Percentiles rank a stretch among this genome's conserved stretches.
These are phyloP conservation scores for Octopus bimaculoides DNA, from an alignment of 1,140 invertebrate species.

Conservation along the genomic window DNA sequence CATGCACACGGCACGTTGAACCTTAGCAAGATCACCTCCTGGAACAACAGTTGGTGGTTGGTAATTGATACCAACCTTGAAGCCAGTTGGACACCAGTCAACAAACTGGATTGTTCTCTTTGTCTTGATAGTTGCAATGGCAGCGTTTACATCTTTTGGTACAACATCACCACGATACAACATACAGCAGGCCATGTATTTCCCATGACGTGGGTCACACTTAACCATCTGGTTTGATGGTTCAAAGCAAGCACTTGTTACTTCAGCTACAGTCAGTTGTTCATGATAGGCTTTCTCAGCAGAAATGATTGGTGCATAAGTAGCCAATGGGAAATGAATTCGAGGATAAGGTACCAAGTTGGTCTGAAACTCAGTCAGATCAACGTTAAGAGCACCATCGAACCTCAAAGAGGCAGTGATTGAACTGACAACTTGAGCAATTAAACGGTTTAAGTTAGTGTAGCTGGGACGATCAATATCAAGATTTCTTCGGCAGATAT, in stretches of 20 bases:
- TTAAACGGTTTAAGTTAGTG: conserved; percentile 43
- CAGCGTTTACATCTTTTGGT: conserved; percentile 56
- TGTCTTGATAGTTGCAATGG: conserved; percentile 79
- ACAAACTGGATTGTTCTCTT: conserved; percentile 73
- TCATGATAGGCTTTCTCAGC: conserved; percentile 41
- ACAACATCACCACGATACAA: conserved; percentile 51
- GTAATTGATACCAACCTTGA: conserved; percentile 52
- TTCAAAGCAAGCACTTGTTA: conserved; percentile 82
- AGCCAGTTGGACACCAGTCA: conserved; percentile 85
- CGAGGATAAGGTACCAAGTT: conserved; percentile 60
- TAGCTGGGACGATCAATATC: conserved; percentile 28
- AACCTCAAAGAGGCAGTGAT: conserved; percentile 67
- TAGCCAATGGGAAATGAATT: conserved; percentile 37
- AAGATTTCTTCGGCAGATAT: conserved; percentile 73
- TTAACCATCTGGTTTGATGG: conserved; percentile 87
- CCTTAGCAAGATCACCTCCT: conserved; percentile 67
- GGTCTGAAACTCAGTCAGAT: conserved; percentile 69
- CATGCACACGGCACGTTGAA: conserved; percentile 69
- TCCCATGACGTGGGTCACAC: conserved; percentile 81
- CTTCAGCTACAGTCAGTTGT: conserved; percentile 66
- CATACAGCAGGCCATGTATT: conserved; percentile 73
- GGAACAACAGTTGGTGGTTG: conserved; percentile 62
- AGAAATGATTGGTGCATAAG: conserved; percentile 34
- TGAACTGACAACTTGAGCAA: conserved; percentile 59
- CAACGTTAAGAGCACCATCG: conserved; percentile 70